Percentiles rank a stretch among this genome's conserved stretches.
Evolutionary conservation across 1,140 invertebrate species (phyloP).

Genomic region (Magallana ariakensis): DNA sequence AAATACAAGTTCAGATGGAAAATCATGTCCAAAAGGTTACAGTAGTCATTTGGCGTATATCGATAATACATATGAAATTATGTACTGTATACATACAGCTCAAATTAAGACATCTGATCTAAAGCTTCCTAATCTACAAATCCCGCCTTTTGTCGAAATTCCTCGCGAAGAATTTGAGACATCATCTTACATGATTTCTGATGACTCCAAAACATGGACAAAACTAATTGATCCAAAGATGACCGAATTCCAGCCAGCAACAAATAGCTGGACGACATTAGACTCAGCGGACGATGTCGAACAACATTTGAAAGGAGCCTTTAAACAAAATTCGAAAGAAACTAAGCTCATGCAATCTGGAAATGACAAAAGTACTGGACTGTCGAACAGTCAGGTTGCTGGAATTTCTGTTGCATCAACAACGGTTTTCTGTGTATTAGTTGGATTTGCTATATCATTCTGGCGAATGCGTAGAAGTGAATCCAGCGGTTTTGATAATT

Average conservation of each 20-base stretch:
- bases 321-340: neutral
- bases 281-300: neutral
- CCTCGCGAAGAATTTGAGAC: conserved; percentile 26
- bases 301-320: neutral
- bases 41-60: conserved; percentile 67
- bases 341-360: neutral
- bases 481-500: neutral
- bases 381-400: neutral
- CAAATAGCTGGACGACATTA: neutral
- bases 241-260: neutral
- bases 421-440: neutral
- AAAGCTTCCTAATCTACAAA: neutral
- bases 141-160: conserved; percentile 37
- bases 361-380: neutral
- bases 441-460: neutral
- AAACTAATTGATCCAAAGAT: neutral
- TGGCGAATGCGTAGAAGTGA: neutral
- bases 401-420: neutral
- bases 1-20: neutral
- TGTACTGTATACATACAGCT: conserved; percentile 62
- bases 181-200: conserved; percentile 16
- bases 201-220: conserved; percentile 42
- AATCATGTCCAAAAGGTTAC: conserved; percentile 63
- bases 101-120: conserved; percentile 4
- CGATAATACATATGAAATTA: conserved; percentile 67